Evolutionary conservation across 2,888 invertebrate genomes (phyloP), one percentile per base, ranked within the genome.

Genomic region (Blastobasis adustella): DNA sequence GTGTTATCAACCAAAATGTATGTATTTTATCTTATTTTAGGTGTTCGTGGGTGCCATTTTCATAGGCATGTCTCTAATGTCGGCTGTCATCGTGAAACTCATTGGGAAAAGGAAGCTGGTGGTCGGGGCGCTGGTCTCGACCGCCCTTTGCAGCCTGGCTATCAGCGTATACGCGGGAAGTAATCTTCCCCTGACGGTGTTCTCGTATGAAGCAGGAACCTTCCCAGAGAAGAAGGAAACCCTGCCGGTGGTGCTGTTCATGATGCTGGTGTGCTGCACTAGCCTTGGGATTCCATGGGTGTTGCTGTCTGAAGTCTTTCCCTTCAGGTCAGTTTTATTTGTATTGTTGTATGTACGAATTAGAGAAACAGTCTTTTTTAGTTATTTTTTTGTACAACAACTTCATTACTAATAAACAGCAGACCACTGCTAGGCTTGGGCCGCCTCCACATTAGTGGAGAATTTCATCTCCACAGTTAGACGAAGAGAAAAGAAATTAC

Each of bases 301-400:
- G 53, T 62, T 91, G 54, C 59, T 91, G 8, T 90, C 90, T 36
- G 91, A 91, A 69, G 86, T 91, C 1, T 91, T 91, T 59, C 90
- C 91, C 0, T 88, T 90, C 58, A 90, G 89, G 90, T 90, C 68
- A 71, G 60, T 51, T 37, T 37, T 46, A 52, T n/a, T n/a, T n/a
- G n/a, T 36, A 1, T 9, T 39, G 10, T 49, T 45, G 8, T 41
- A 23, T 8, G 45, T 23, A 3, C 3, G 6, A 8, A 46, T 5
- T 46, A 46, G 9, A 37, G 23, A 23, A 23, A 23, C 23, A 23
- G 23, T 23, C 23, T 23, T 23, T 3, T 23, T 23, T 23, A 3
- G 23, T 23, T 23, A n/a, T 23, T 23, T 23, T 23, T 23, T 23
- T 23, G 23, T 23, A 3, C 23, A 2, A 3, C 23, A 2, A 23